These are phyloP conservation scores for Orthosia cruda DNA, from an alignment of 2,888 invertebrate species.

Conservation along the genomic window DNA sequence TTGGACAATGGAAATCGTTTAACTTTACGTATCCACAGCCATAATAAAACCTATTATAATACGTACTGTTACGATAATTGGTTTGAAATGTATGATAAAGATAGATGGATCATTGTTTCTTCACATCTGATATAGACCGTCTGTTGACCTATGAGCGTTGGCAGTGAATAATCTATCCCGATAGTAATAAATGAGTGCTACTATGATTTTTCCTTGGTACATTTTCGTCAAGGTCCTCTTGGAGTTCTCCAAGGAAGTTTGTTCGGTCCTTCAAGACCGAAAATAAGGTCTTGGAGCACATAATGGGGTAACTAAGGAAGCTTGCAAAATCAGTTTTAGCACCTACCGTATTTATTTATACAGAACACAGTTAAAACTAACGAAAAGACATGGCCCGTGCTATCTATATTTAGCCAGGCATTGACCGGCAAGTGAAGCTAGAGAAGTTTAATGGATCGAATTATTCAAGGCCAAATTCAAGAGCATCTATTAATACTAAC, in stretches of 20 bases:
- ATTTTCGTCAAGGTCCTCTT: background rate
- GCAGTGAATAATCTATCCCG: constrained; percentile 26
- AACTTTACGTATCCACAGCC: background rate
- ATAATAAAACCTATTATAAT: background rate
- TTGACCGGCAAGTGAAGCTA: constrained; percentile 30
- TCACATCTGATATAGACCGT: background rate
- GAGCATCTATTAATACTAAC: constrained; percentile 1
- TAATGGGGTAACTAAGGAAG: background rate
- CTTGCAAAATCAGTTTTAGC: background rate
- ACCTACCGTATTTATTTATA: background rate
- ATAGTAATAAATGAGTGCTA: constrained; percentile 15
- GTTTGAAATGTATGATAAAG: constrained; percentile 17
- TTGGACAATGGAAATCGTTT: background rate
- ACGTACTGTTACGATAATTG: background rate
- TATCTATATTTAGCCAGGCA: constrained; percentile 52
- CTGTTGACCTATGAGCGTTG: constrained; percentile 28
- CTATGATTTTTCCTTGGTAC: background rate
- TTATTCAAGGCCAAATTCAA: constrained; percentile 21
- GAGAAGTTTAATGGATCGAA: constrained; percentile 1
- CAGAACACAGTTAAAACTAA: constrained; percentile 6
- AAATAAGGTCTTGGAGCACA: background rate
- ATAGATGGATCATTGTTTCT: constrained; percentile 18
- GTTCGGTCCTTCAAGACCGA: too few species aligned
- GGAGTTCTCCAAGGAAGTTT: background rate
- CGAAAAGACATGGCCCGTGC: constrained; percentile 8